These are phyloP conservation scores for Xiphophorus maculatus DNA, from an alignment of 2,113 vertebrate species.

Conservation along the genomic window DNA sequence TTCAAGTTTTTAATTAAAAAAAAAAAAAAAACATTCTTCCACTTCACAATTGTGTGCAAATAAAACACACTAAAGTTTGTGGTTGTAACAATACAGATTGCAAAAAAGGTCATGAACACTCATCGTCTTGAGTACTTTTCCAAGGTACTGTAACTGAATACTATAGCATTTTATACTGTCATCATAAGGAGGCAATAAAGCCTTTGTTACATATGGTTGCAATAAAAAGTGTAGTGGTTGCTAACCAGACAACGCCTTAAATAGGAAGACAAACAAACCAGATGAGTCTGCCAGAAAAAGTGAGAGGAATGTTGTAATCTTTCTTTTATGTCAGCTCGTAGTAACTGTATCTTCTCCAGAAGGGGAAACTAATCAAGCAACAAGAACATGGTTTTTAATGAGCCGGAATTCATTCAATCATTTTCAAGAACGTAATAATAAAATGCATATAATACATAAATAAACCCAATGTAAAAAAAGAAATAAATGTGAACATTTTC, in stretches of 20 bases:
- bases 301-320: background rate
- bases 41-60: background rate
- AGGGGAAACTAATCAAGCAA: background rate
- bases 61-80: background rate
- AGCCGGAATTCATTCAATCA: background rate
- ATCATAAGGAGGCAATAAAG: background rate
- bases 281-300: background rate
- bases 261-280: slow-evolving; percentile 2
- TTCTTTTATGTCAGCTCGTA: background rate
- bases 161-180: background rate
- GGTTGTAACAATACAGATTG: background rate
- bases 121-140: background rate
- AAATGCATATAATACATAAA: no score
- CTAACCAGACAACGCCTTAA: slow-evolving; percentile 1
- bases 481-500: background rate
- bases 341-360: background rate
- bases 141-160: background rate
- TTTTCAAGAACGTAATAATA: no score
- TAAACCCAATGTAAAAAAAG: no score
- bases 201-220: background rate
- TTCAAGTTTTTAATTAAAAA: no score
- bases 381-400: background rate
- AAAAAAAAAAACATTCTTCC: background rate
- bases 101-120: background rate
- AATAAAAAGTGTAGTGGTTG: background rate